A percentile compares a stretch with the other conserved stretches of the same genome.
Conservation (phyloP, 2,797 vertebrate genomes). For the Clarias laeviceps region DNA sequence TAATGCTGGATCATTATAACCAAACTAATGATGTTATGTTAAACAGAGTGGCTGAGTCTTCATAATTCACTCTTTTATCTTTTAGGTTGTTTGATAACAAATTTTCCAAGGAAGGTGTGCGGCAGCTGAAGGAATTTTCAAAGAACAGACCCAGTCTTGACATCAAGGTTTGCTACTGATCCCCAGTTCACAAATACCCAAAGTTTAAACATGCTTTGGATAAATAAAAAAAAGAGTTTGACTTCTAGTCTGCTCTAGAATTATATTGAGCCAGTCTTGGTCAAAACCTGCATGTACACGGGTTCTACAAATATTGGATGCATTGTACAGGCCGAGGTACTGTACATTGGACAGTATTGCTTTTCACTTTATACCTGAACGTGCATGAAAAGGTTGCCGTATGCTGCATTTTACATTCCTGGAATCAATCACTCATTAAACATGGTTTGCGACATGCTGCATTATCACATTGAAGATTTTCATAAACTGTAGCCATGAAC, state of each 20-base stretch:
- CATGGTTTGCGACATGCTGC: not conserved
- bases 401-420: not conserved
- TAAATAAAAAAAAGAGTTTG: not conserved
- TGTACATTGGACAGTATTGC: not conserved
- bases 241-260: not conserved
- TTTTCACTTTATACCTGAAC: not conserved
- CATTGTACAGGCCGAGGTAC: not conserved
- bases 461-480: not conserved
- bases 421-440: not conserved
- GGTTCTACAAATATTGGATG: not conserved
- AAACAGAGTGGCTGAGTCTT: not conserved
- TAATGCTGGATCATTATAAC: constrained; percentile 36
- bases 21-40: not conserved
- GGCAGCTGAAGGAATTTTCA: constrained; percentile 57
- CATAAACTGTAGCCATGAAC: not conserved
- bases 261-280: no score
- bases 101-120: constrained; percentile 58
- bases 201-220: not conserved
- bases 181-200: not conserved
- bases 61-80: constrained; percentile 1
- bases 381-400: not conserved
- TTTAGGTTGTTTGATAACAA: constrained; percentile 64
- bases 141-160: constrained; percentile 55
- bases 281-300: not conserved
- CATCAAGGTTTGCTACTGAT: constrained; percentile 62